Base-by-base conservation (phyloP, 2,797 vertebrate species). In the Typhlichthys subterraneus region DNA sequence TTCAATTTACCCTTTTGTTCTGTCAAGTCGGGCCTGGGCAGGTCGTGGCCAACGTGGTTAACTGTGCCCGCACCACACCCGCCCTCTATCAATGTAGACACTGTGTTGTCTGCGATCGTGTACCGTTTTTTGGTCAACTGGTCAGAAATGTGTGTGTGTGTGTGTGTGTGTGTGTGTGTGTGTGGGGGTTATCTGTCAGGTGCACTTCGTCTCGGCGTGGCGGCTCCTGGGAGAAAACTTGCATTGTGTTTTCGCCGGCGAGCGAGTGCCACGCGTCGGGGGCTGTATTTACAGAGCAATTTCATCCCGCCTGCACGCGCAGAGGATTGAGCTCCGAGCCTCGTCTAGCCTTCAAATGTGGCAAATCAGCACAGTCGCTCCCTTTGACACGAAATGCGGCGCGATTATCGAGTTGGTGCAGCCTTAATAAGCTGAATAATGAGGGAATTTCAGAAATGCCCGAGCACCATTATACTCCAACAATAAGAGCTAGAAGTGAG, bases 391-490 rank as follows among this genome's bases (percentile, higher is more conserved):
- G 74, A 86, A 93, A 90, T 78, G 92, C 87, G 69, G 94, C 87
- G 81, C 92, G 94, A 95, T 96, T 95, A 97, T 95, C 90, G 95
- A 95, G 94, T 91, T 92, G 92, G 91, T 90, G 92, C 94, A 93
- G 94, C 95, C 95, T 96, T 98, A 98, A 98, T 97, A 96, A 95
- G 94, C 93, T 93, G 95, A 96, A 98, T 98, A 99, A 99, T 97
- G 95, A 96, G 96, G 93, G 96, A 96, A 97, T 96, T 96, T 98
- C 94, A 96, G 92, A 95, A 97, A 97, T 97, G 95, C 95, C 95
- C 94, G 86, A 92, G 94, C 85, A 93, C 95, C 93, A 96, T 98
- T 97, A 96, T 95, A 93, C 90, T 88, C 89, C 93, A 94, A 98
- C 97, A 99, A 98, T 98, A 93, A 95, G 94, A 95, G 94, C 94